phyloP scores from a whole-genome alignment of 30 jellyfish, hydroid and myxozoan genomes.

The Nemopilema nomurai region DNA sequence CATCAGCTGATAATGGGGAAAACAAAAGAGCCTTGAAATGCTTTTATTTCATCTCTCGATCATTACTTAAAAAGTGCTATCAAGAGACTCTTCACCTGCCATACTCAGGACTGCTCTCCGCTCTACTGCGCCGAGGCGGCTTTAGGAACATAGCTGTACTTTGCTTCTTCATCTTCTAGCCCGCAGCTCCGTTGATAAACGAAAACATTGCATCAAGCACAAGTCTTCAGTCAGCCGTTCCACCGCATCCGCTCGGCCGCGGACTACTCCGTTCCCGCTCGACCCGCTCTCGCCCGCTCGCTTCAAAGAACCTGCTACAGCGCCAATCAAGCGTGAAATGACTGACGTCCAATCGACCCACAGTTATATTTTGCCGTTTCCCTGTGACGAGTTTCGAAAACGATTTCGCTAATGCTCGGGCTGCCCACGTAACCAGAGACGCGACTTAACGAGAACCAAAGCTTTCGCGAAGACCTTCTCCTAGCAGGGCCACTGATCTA shows the following conservation, averaged over 20 bases:
- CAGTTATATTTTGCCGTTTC: background rate
- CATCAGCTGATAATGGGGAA: background rate
- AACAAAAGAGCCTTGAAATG: background rate
- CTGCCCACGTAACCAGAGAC: background rate
- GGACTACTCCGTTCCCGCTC: too few species aligned
- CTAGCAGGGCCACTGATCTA: background rate
- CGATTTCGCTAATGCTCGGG: background rate
- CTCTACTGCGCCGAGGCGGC: background rate
- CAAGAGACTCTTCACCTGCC: background rate
- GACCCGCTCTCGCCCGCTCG: background rate
- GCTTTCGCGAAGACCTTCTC: background rate
- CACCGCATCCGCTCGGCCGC: too few species aligned
- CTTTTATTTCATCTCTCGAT: background rate
- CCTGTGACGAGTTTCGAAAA: background rate
- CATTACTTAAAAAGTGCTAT: too few species aligned
- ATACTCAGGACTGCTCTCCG: slow-evolving; percentile 6
- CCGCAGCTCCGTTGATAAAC: background rate
- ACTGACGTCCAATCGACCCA: background rate
- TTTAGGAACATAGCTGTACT: background rate
- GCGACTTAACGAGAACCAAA: background rate
- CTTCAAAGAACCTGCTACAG: background rate
- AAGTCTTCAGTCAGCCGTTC: too few species aligned
- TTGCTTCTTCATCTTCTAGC: background rate
- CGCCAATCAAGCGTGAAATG: background rate
- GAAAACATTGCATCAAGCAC: background rate